A percentile compares a stretch with the other conserved stretches of the same genome.
Conservation (phyloP, 35 echinoderm and acorn worm species). For the Heliocidaris tuberculata region DNA sequence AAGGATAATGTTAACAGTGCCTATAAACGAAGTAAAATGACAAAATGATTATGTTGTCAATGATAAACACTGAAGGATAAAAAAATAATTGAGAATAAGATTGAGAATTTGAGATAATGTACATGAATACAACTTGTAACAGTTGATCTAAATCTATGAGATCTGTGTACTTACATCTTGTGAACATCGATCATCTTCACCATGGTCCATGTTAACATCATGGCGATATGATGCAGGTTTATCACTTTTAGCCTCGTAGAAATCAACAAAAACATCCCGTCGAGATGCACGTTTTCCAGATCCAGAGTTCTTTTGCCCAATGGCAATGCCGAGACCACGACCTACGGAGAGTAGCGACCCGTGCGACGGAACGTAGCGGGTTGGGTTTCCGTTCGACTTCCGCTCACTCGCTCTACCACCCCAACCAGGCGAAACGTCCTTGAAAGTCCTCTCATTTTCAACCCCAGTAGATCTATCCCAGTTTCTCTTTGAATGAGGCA, state of each 20-base stretch:
- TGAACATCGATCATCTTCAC: background rate
- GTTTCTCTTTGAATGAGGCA: background rate
- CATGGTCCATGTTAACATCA: background rate
- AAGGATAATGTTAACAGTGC: too few relatives aligned
- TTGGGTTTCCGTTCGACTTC: background rate
- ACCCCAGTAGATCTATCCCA: background rate
- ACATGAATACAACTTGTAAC: too few relatives aligned
- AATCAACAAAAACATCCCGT: background rate
- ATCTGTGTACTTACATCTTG: background rate
- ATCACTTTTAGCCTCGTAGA: background rate
- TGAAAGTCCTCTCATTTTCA: background rate
- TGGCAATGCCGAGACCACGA: background rate
- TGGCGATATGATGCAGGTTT: background rate
- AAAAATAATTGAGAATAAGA: too few relatives aligned
- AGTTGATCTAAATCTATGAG: background rate
- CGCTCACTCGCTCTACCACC: background rate
- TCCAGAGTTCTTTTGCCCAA: background rate
- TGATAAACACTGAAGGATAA: too few relatives aligned
- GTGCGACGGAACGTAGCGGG: background rate
- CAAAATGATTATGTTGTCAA: too few relatives aligned
- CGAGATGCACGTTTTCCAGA: background rate
- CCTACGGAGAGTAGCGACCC: background rate
- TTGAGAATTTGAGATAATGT: too few relatives aligned
- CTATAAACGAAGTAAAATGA: too few relatives aligned
- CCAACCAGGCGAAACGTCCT: background rate